Conservation (phyloP, 2,888 invertebrate genomes). For the Molorchus minor region DNA sequence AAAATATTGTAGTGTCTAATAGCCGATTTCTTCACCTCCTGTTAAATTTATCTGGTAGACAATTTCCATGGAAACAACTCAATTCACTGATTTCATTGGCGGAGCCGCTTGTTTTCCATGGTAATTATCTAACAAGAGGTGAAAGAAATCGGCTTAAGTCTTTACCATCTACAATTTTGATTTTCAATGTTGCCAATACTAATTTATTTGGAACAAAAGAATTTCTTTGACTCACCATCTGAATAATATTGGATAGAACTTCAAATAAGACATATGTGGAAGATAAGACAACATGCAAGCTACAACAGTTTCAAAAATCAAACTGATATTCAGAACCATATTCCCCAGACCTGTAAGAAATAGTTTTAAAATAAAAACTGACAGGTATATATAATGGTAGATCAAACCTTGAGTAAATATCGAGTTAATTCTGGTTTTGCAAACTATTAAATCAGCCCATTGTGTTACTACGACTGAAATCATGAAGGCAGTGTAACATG, state of each 20-base stretch:
- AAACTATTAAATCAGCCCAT: slow-evolving; percentile 81
- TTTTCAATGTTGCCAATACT: too few relatives aligned
- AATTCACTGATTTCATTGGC: too few relatives aligned
- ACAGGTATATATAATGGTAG: slow-evolving; percentile 2
- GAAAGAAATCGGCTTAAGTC: too few relatives aligned
- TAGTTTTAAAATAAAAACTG: neutral
- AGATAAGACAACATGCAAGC: slow-evolving; percentile 74
- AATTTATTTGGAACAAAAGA: too few relatives aligned
- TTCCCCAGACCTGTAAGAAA: slow-evolving; percentile 70
- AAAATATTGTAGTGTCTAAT: too few relatives aligned
- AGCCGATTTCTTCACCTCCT: too few relatives aligned
- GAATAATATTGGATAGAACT: slow-evolving; percentile 75
- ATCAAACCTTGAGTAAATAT: slow-evolving; percentile 72
- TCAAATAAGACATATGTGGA: slow-evolving; percentile 70
- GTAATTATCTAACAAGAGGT: too few relatives aligned
- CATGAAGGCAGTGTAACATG: slow-evolving; percentile 85
- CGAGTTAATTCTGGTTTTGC: slow-evolving; percentile 81
- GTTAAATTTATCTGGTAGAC: too few relatives aligned
- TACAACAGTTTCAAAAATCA: slow-evolving; percentile 71
- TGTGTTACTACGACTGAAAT: slow-evolving; percentile 82
- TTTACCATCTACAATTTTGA: too few relatives aligned
- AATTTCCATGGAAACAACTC: too few relatives aligned
- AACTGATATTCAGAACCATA: slow-evolving; percentile 70
- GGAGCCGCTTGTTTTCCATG: too few relatives aligned
- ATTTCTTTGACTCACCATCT: slow-evolving; percentile 66